Percentiles rank a stretch among this genome's conserved stretches.
phyloP scores from a whole-genome alignment of 1,140 invertebrate genomes.

The Papilio polyxenes region DNA sequence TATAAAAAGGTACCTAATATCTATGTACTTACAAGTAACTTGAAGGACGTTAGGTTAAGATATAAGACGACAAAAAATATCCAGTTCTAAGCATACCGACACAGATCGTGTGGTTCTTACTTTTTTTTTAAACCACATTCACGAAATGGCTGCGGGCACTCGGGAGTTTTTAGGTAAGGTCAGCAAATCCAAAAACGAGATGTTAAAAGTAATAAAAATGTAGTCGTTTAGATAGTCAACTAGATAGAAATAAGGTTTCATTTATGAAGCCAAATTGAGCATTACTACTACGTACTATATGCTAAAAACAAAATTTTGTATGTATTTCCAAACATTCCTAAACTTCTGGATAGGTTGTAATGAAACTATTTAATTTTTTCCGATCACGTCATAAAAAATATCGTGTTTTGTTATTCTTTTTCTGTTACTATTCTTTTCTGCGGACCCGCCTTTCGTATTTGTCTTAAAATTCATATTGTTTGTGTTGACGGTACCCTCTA shows the following conservation, averaged over 20 bases:
- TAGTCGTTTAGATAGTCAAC: background rate
- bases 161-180: conserved; percentile 45
- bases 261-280: no score
- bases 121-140: conserved; percentile 57
- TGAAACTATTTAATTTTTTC: no score
- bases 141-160: conserved; percentile 56
- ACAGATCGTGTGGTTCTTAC: conserved; percentile 42
- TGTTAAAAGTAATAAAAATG: background rate
- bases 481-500: conserved; percentile 46
- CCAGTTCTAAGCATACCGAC: conserved; percentile 52
- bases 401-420: no score
- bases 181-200: conserved; percentile 41
- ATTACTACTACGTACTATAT: no score
- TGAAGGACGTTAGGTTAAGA: conserved; percentile 19
- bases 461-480: background rate
- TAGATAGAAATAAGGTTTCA: background rate
- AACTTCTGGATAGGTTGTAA: no score
- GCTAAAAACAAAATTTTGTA: no score
- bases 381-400: no score
- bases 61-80: conserved; percentile 33
- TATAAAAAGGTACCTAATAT: background rate
- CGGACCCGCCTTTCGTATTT: background rate
- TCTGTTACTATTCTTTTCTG: no score
- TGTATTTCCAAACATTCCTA: no score
- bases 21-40: background rate